Conservation (phyloP, 1,140 invertebrate genomes). For the Drosophila eugracilis region DNA sequence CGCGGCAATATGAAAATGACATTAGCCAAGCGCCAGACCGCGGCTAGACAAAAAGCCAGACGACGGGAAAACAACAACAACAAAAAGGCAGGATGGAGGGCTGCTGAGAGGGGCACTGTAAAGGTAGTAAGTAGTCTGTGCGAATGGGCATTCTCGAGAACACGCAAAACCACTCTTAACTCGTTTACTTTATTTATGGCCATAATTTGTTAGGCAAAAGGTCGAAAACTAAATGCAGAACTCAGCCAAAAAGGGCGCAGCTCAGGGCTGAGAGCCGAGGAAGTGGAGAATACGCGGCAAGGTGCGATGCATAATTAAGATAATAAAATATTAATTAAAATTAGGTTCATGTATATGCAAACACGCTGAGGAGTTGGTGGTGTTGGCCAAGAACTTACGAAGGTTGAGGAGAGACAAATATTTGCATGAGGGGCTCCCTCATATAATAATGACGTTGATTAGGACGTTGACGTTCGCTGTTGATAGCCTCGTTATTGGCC, state of each 20-base stretch:
- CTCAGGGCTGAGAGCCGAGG: constrained; percentile 6
- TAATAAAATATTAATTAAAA: constrained; percentile 84
- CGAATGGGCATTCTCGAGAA: constrained; percentile 64
- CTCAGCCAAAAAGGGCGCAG: constrained; percentile 66
- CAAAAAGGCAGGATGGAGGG: constrained; percentile 14
- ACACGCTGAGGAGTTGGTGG: constrained; percentile 24
- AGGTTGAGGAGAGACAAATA: constrained; percentile 63
- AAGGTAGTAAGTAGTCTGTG: constrained; percentile 25
- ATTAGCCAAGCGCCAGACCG: constrained; percentile 76
- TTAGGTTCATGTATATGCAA: constrained; percentile 82
- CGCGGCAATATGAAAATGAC: constrained; percentile 66
- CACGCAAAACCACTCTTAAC: constrained; percentile 86
- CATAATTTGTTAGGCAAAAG: constrained; percentile 83
- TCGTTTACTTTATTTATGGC: constrained; percentile 84
- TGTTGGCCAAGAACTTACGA: constrained; percentile 13
- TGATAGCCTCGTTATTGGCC: constrained; percentile 79
- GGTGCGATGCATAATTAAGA: constrained; percentile 84
- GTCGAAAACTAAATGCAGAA: constrained; percentile 74
- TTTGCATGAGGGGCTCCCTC: constrained; percentile 51
- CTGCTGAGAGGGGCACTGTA: not conserved
- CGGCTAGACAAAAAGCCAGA: constrained; percentile 64
- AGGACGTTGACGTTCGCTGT: constrained; percentile 61
- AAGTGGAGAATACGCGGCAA: constrained; percentile 45
- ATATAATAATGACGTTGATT: constrained; percentile 74
- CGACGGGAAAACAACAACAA: not conserved